These are phyloP conservation scores for Tetranychus truncatus DNA, from an alignment of 2,888 invertebrate species.

Conservation along the genomic window DNA sequence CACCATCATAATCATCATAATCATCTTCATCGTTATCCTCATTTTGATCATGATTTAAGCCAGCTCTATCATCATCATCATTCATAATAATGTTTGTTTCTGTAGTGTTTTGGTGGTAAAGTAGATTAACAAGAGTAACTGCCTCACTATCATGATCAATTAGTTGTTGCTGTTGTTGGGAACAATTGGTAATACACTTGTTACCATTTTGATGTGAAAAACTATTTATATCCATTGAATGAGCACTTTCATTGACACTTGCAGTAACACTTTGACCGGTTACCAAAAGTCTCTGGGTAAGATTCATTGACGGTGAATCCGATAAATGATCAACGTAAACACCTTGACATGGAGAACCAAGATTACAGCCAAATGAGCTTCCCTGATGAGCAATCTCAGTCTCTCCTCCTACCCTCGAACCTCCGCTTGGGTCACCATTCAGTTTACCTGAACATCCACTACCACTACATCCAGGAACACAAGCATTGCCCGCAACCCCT, in stretches of 20 bases:
- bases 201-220: no score
- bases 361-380: neutral
- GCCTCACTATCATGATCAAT: neutral
- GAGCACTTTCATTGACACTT: neutral
- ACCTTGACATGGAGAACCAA: neutral
- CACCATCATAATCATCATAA: neutral
- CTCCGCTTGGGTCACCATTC: no score
- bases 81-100: neutral
- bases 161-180: neutral
- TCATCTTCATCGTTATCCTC: neutral
- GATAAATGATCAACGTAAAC: neutral
- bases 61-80: neutral
- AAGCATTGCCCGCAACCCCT: neutral
- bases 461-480: neutral
- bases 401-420: no score
- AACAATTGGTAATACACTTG: neutral
- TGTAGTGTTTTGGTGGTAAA: neutral
- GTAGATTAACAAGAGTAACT: neutral
- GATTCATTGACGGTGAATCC: neutral
- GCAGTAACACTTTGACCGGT: neutral
- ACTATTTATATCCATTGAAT: neutral
- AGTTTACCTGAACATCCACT: neutral
- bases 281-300: neutral
- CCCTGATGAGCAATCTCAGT: neutral
- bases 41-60: neutral